These are phyloP conservation scores for Cochlearius cochlearius DNA, from an alignment of 2,113 vertebrate species.

Conservation along the genomic window DNA sequence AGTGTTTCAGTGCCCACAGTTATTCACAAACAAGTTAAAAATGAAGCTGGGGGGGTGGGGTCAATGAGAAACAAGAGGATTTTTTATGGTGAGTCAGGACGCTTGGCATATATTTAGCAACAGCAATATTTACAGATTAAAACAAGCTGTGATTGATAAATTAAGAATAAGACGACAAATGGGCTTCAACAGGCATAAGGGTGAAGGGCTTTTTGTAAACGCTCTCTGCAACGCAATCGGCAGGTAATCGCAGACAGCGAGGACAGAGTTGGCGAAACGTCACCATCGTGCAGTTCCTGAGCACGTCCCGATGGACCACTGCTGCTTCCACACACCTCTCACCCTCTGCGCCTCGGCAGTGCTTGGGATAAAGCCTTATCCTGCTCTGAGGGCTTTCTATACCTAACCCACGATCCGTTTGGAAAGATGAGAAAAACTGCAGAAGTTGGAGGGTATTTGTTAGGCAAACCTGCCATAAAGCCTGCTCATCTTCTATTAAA, in stretches of 20 bases:
- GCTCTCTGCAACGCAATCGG: background rate
- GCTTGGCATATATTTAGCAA: background rate
- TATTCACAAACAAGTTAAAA: background rate
- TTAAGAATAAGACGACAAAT: background rate
- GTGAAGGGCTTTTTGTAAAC: background rate
- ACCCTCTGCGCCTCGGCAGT: background rate
- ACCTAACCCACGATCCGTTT: fast-evolving
- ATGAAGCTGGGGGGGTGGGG: background rate
- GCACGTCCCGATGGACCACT: background rate
- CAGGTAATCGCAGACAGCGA: background rate
- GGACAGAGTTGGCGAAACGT: background rate
- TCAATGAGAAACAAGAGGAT: background rate
- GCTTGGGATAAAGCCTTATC: background rate
- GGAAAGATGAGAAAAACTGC: background rate
- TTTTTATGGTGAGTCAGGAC: background rate
- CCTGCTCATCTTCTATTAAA: background rate
- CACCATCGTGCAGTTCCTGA: background rate
- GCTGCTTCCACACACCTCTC: background rate
- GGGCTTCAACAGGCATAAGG: background rate
- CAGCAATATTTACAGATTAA: background rate
- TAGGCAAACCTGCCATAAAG: background rate
- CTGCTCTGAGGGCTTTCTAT: background rate
- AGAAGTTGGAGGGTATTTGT: background rate
- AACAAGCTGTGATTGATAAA: background rate
- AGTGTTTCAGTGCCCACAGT: background rate